Percentiles rank a stretch among this genome's conserved stretches.
phyloP scores from a whole-genome alignment of 2,797 vertebrate species.

The Chelmon rostratus region DNA sequence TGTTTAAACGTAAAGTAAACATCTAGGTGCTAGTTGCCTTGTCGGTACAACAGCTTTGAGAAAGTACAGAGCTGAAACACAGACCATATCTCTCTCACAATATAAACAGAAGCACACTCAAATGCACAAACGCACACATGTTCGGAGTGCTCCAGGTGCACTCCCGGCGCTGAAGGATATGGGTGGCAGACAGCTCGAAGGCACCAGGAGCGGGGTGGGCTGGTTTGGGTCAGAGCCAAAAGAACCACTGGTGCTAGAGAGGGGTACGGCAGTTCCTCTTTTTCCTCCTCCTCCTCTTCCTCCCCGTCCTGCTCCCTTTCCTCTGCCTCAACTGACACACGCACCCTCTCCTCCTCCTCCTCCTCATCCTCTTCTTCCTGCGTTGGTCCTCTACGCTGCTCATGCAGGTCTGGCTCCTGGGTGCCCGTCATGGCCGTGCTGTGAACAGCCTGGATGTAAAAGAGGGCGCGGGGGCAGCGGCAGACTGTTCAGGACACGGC shows the following conservation, averaged over 20 bases:
- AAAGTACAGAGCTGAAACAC: conserved; percentile 72
- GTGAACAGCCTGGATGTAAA: conserved; percentile 77
- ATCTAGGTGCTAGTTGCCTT: conserved; percentile 44
- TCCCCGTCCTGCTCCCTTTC: conserved; percentile 79
- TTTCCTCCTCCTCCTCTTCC: conserved; percentile 73
- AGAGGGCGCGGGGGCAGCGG: conserved; percentile 16
- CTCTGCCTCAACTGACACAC: conserved; percentile 71
- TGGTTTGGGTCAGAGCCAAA: conserved; percentile 95
- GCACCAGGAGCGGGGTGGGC: conserved; percentile 96
- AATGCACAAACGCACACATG: conserved; percentile 14
- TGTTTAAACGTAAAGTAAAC: conserved; percentile 78
- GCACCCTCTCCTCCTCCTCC: conserved; percentile 73
- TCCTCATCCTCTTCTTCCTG: conserved; percentile 74
- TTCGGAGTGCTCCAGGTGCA: conserved; percentile 28
- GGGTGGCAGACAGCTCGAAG: conserved; percentile 95
- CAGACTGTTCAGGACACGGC: conserved; percentile 35
- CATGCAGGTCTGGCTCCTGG: conserved; percentile 79
- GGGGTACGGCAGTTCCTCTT: conserved; percentile 92
- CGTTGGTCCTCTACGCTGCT: conserved; percentile 70
- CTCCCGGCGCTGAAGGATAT: conserved; percentile 90
- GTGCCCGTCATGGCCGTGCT: conserved; percentile 78
- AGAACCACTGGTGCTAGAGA: conserved; percentile 93
- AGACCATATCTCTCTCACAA: conserved; percentile 51
- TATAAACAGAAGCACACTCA: conserved; percentile 41
- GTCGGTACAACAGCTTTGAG: conserved; percentile 63